These are phyloP conservation scores for Archocentrus centrarchus DNA, from an alignment of 2,113 vertebrate species.

Conservation along the genomic window DNA sequence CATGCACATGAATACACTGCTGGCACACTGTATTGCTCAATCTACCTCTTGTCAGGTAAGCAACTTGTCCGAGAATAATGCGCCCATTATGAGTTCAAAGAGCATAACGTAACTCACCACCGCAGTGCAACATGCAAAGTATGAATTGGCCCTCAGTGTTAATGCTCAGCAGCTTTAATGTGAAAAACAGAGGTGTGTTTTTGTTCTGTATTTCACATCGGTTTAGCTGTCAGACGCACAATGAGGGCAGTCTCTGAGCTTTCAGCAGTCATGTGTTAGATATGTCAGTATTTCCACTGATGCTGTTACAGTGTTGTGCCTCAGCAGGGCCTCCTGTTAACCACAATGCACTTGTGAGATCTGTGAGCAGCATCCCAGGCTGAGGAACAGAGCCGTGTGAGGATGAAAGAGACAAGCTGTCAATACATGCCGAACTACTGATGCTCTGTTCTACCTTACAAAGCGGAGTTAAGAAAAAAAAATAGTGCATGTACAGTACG, in stretches of 20 bases:
- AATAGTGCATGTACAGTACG: neutral
- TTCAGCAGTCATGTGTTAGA: slow-evolving; percentile 47
- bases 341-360: slow-evolving; percentile 54
- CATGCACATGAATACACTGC: slow-evolving; percentile 36
- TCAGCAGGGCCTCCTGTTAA: slow-evolving; percentile 45
- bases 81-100: slow-evolving; percentile 73
- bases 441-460: neutral
- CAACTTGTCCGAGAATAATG: slow-evolving; percentile 63
- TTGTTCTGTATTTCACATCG: slow-evolving; percentile 67
- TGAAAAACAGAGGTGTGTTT: slow-evolving; percentile 71
- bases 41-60: slow-evolving; percentile 63
- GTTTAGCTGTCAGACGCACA: slow-evolving; percentile 51
- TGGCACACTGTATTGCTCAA: slow-evolving; percentile 62
- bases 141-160: slow-evolving; percentile 50
- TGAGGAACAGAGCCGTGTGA: neutral
- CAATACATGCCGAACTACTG: slow-evolving; percentile 21
- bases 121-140: slow-evolving; percentile 13
- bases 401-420: slow-evolving; percentile 11
- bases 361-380: slow-evolving; percentile 13
- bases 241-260: slow-evolving; percentile 40
- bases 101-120: slow-evolving; percentile 54
- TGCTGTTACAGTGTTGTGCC: slow-evolving; percentile 31
- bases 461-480: neutral
- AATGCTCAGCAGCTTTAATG: slow-evolving; percentile 61
- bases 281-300: slow-evolving; percentile 70